phyloP scores from a whole-genome alignment of 2,113 vertebrate genomes.

The Hylia prasina region DNA sequence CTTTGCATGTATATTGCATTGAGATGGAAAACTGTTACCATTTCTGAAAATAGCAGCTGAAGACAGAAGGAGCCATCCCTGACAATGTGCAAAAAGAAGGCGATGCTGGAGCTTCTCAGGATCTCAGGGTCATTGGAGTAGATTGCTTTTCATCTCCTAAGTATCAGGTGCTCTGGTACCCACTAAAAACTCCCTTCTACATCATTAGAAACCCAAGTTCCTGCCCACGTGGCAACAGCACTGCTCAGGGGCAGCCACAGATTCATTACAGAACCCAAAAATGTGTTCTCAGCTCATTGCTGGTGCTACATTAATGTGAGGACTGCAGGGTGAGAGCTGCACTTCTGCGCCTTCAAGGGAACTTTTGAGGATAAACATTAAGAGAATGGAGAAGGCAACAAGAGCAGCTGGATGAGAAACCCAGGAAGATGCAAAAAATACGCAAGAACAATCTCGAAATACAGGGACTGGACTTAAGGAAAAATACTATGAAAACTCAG shows the following conservation, averaged over 20 bases:
- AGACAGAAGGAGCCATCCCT: background rate
- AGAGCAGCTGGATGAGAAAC: background rate
- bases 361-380: background rate
- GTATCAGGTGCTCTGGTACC: background rate
- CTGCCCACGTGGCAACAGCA: background rate
- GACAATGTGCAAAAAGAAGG: background rate
- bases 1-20: background rate
- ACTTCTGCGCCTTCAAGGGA: background rate
- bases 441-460: background rate
- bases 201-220: background rate
- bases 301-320: rapidly evolving
- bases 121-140: background rate
- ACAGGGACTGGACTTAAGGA: rapidly evolving
- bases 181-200: background rate
- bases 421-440: background rate
- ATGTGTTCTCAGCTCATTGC: background rate
- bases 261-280: background rate
- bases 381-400: background rate
- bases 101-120: background rate
- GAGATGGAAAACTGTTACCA: background rate
- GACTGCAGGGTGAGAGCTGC: background rate
- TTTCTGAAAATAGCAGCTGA: slow-evolving; percentile 2
- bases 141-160: background rate
- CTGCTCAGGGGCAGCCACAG: background rate
- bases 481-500: background rate